phyloP scores from a whole-genome alignment of 2,888 invertebrate species.

The Orthosia cruda region DNA sequence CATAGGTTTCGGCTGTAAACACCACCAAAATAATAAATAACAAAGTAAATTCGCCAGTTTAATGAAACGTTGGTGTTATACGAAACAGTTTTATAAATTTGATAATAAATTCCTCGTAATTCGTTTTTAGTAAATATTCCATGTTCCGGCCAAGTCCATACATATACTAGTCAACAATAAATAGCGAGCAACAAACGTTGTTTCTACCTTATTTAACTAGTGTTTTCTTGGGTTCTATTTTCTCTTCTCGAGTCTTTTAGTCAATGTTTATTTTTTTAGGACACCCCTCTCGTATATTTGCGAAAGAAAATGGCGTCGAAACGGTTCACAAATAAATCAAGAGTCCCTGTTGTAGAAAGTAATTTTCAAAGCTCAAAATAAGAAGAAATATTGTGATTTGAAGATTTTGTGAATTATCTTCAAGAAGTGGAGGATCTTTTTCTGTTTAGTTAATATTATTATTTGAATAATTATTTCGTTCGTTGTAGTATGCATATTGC shows the following conservation, averaged over 20 bases:
- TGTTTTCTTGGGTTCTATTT: constrained; percentile 23
- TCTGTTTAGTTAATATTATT: background rate
- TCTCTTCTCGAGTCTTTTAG: constrained; percentile 23
- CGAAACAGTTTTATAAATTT: no score
- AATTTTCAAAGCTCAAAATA: constrained; percentile 24
- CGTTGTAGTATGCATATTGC: background rate
- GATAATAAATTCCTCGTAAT: no score
- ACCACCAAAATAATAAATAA: no score
- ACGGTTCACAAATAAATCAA: constrained; percentile 51
- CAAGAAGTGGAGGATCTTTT: background rate
- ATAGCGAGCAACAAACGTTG: background rate
- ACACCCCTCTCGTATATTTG: constrained; percentile 44
- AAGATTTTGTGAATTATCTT: background rate
- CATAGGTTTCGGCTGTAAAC: no score
- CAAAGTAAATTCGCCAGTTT: no score
- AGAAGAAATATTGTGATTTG: background rate
- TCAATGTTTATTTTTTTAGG: constrained; percentile 58
- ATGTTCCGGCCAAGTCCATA: background rate
- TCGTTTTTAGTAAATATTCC: background rate
- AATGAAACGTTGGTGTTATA: no score
- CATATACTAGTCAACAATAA: no score
- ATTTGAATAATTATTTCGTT: background rate
- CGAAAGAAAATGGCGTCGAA: constrained; percentile 45
- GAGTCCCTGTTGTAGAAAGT: constrained; percentile 23
- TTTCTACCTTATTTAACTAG: constrained; percentile 16